Evolutionary conservation across 2,888 invertebrate species (phyloP).

Genomic region (Hyposoter didymator): DNA sequence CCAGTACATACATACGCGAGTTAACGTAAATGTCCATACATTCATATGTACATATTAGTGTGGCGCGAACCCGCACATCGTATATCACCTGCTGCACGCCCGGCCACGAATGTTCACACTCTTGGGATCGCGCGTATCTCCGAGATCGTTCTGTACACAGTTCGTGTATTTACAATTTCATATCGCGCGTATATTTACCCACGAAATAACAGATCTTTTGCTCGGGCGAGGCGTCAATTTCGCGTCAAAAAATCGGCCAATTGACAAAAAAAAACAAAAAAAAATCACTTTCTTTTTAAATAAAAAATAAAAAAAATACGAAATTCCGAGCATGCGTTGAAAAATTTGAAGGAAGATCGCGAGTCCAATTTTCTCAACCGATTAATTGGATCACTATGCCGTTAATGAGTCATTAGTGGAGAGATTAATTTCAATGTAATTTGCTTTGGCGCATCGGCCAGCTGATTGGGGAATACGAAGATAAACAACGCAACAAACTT

Average conservation of each 20-base stretch:
- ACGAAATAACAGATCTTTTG: slow-evolving; percentile 1
- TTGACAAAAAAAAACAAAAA: not conserved
- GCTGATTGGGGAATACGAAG: not conserved
- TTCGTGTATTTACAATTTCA: slow-evolving; percentile 15
- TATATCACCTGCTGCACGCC: slow-evolving; percentile 42
- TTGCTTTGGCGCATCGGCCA: not conserved
- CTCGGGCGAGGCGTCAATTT: not conserved
- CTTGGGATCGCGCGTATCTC: not conserved
- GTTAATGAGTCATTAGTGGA: too few species aligned
- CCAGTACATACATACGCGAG: not conserved
- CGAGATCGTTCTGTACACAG: not conserved
- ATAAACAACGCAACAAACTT: not conserved
- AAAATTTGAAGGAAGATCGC: not conserved
- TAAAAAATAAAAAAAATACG: not conserved
- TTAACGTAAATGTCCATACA: not conserved
- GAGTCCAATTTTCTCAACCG: not conserved
- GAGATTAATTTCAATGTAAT: not conserved
- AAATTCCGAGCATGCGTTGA: not conserved
- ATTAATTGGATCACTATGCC: not conserved
- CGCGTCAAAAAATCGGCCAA: not conserved
- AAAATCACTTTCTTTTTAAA: too few species aligned
- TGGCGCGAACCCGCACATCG: slow-evolving; percentile 16
- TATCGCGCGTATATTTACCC: slow-evolving; percentile 10
- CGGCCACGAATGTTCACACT: slow-evolving; percentile 29
- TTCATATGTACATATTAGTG: not conserved